Evolutionary conservation across 2,797 vertebrate genomes (phyloP), one percentile per base, ranked within the genome.

Genomic region (Propithecus perrieri): DNA sequence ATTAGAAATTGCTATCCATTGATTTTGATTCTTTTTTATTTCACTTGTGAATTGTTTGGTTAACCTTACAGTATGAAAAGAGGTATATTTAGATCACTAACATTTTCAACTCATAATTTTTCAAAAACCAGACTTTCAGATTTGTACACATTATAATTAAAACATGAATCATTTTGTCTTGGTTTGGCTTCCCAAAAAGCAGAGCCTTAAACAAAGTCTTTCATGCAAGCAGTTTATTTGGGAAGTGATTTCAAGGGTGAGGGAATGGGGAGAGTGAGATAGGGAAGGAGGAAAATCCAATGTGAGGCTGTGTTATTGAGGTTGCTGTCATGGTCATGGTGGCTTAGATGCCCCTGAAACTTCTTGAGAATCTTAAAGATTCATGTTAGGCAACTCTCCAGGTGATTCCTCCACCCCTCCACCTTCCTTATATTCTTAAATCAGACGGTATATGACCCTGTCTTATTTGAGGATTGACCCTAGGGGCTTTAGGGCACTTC

Each of bases 121-220:
- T 65, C 9, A 85, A 71, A 95, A 84, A 20, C 41, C 38, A 85
- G 46, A 46, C 33, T 76, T 83, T 93, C 55, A 81, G 38, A 67
- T 55, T 85, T 76, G 4, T 5, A 24, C 11, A 53, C 12, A 30
- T 61, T 85, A 48, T 71, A 55, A 48, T 94, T 93, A 71, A 88
- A 61, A 71, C 67, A 72, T 43, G 53, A 93, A 30, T 93, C 35
- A 85, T 80, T 85, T 80, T 95, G 17, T 88, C 43, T 94, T 84
- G 38, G 20, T 67, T 91, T 97, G 78, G 14, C 12, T 95, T 85
- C 46, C 17, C 41, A 86, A 35, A 95, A 95, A 88, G 61, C 85
- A 90, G 61, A 95, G 10, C 13, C 20, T 61, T 11, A 90, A 92
- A 74, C n/a, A 85, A 81, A 85, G 53, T 26, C 35, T 93, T 76